Conservation (phyloP, 2,888 invertebrate species). For the Anoncus sp. region DNA sequence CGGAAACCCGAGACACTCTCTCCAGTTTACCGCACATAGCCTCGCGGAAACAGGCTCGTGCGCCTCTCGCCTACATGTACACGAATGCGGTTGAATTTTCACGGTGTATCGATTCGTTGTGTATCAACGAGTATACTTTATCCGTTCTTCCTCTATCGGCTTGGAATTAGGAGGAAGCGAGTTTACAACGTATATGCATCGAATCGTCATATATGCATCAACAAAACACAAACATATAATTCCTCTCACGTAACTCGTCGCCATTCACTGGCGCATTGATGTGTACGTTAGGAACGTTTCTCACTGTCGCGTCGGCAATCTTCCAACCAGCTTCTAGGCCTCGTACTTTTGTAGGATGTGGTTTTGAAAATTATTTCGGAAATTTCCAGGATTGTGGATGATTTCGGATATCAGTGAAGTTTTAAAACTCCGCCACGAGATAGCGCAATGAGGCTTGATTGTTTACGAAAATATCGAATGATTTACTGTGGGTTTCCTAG, state of each 20-base stretch:
- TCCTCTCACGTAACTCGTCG: conserved; percentile 42
- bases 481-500: too few species aligned
- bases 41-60: background rate
- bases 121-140: conserved; percentile 7
- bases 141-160: background rate
- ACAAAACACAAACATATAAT: conserved; percentile 42
- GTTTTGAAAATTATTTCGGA: conserved; percentile 1
- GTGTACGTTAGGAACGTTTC: conserved; percentile 14
- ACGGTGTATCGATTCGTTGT: conserved; percentile 40
- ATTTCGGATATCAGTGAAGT: too few species aligned
- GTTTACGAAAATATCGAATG: too few species aligned
- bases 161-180: conserved; percentile 3
- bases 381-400: background rate
- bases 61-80: conserved; percentile 1
- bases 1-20: conserved; percentile 30
- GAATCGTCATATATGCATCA: too few species aligned
- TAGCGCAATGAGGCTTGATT: too few species aligned
- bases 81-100: conserved; percentile 13
- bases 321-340: conserved; percentile 1
- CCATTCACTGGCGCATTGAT: conserved; percentile 39
- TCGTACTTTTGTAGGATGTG: background rate
- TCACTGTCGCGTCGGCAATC: conserved; percentile 2
- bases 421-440: too few species aligned
- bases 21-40: background rate
- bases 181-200: conserved; percentile 15